Evolutionary conservation across 2,113 vertebrate species (phyloP).

Genomic region (Bambusicola thoracicus): DNA sequence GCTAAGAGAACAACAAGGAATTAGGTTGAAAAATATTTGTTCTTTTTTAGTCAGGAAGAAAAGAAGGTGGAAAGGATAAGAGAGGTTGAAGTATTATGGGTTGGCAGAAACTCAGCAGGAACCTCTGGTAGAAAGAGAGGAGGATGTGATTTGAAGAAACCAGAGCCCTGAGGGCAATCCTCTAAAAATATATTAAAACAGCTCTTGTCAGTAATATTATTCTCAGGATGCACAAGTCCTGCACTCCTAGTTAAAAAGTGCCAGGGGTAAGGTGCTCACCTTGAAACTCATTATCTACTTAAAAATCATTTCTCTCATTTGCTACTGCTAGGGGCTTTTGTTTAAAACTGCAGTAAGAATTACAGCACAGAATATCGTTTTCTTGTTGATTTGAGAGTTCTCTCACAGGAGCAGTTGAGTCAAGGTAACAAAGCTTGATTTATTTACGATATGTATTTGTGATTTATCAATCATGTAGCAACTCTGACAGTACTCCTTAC

Average conservation of each 20-base stretch:
- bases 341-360: neutral
- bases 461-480: neutral
- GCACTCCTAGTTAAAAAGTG: slow-evolving; percentile 65
- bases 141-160: slow-evolving; percentile 41
- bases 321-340: slow-evolving; percentile 1
- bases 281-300: slow-evolving; percentile 62
- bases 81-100: slow-evolving; percentile 9
- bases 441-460: neutral
- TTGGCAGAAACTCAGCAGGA: slow-evolving; percentile 40
- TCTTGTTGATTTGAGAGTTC: neutral
- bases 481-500: neutral
- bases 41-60: neutral
- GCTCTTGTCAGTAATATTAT: slow-evolving; percentile 13
- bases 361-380: neutral
- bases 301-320: slow-evolving; percentile 24
- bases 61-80: slow-evolving; percentile 14
- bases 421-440: neutral
- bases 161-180: slow-evolving; percentile 54
- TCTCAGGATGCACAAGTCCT: neutral
- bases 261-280: slow-evolving; percentile 63
- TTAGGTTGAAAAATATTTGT: slow-evolving; percentile 12
- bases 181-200: slow-evolving; percentile 63
- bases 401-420: neutral
- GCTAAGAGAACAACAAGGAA: neutral
- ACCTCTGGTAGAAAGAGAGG: neutral